A percentile compares a stretch with the other conserved stretches of the same genome.
phyloP scores from a whole-genome alignment of 2,888 invertebrate genomes.

The Drosophila prolongata region DNA sequence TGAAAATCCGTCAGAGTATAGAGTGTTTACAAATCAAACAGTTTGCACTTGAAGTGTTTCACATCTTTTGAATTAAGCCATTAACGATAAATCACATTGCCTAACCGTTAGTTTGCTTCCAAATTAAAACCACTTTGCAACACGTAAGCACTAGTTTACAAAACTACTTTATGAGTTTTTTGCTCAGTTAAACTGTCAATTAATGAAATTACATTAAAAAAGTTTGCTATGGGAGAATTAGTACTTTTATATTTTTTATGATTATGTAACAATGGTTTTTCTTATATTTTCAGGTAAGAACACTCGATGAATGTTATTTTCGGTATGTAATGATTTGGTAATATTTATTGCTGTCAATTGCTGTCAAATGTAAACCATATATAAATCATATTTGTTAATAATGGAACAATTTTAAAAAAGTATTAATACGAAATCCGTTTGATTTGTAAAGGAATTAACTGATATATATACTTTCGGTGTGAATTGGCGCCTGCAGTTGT shows the following conservation, averaged over 20 bases:
- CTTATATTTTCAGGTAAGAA: conserved; percentile 11
- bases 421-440: neutral
- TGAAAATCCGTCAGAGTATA: conserved; percentile 43
- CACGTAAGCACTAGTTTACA: too few relatives aligned
- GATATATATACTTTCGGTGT: too few relatives aligned
- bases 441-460: neutral
- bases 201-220: too few relatives aligned
- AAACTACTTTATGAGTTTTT: neutral
- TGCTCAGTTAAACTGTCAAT: too few relatives aligned
- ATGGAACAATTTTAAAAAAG: neutral
- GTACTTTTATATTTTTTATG: neutral
- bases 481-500: too few relatives aligned
- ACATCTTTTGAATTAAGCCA: neutral
- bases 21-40: conserved; percentile 18
- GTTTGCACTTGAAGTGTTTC: neutral
- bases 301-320: neutral
- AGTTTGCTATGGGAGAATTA: too few relatives aligned
- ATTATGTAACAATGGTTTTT: neutral
- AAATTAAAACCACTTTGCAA: too few relatives aligned
- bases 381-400: neutral
- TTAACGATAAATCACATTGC: neutral
- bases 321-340: too few relatives aligned
- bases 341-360: too few relatives aligned
- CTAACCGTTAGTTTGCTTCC: too few relatives aligned
- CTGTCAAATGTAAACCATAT: too few relatives aligned